Evolutionary conservation across 2,113 vertebrate species (phyloP).

Genomic region (Lota lota): DNA sequence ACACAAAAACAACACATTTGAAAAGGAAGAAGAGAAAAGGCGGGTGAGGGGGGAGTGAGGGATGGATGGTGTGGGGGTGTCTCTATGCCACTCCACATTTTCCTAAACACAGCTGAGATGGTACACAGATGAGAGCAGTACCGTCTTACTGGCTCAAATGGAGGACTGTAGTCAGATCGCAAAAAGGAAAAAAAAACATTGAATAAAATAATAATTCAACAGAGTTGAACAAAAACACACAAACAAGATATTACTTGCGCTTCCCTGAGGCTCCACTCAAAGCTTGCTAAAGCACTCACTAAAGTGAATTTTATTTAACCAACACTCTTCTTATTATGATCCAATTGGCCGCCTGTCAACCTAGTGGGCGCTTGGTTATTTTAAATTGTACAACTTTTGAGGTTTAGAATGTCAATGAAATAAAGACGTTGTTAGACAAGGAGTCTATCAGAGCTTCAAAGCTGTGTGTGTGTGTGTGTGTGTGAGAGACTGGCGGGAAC

Average conservation of each 20-base stretch:
- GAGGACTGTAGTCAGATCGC: no score
- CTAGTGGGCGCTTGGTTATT: no score
- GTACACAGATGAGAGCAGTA: constrained; percentile 32
- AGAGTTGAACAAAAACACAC: constrained; percentile 21
- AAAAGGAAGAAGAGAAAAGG: not conserved
- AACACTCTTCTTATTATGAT: no score
- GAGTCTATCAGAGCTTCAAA: not conserved
- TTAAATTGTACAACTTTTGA: no score
- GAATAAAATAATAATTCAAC: not conserved
- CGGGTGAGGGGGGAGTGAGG: not conserved
- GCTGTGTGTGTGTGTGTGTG: not conserved
- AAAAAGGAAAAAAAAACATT: no score
- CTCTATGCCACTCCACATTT: constrained; percentile 45
- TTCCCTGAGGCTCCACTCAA: constrained; percentile 16
- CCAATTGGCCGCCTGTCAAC: no score
- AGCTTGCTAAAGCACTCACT: no score
- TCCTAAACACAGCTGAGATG: constrained; percentile 37
- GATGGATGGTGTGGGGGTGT: constrained; percentile 25
- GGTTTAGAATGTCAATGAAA: no score
- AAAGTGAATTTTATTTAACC: no score
- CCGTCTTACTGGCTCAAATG: not conserved
- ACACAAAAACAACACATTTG: constrained; percentile 3
- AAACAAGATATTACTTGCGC: constrained; percentile 35
- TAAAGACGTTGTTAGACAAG: not conserved
- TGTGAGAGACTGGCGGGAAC: not conserved